phyloP scores from a whole-genome alignment of 2,888 invertebrate genomes.

The Diaprepes abbreviatus region DNA sequence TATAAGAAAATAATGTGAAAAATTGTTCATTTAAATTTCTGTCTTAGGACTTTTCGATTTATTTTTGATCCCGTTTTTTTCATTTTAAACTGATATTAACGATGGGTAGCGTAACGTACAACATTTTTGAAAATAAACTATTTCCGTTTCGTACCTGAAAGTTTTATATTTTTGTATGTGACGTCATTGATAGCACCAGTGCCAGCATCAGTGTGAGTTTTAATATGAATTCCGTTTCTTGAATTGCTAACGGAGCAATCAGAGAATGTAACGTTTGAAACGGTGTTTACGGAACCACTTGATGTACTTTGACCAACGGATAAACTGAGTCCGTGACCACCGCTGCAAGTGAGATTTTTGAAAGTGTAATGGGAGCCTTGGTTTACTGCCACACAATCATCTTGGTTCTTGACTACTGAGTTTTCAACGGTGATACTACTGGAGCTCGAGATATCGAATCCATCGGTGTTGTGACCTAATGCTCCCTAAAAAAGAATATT shows the following conservation, averaged over 20 bases:
- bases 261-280: constrained; percentile 48
- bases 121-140: constrained; percentile 13
- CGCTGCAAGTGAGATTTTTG: constrained; percentile 47
- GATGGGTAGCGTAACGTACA: too few relatives aligned
- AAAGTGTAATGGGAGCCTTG: constrained; percentile 49
- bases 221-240: constrained; percentile 52
- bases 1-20: too few relatives aligned
- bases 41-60: too few relatives aligned
- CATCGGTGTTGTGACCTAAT: constrained; percentile 49
- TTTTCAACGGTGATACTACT: constrained; percentile 48
- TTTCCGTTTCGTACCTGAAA: too few relatives aligned
- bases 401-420: constrained; percentile 51
- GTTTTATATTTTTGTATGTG: constrained; percentile 49
- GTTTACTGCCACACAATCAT: constrained; percentile 53
- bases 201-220: constrained; percentile 51
- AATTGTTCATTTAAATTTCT: too few relatives aligned
- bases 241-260: constrained; percentile 50
- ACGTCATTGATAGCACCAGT: constrained; percentile 47
- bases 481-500: neutral
- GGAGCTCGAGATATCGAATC: constrained; percentile 46
- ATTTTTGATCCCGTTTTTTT: too few relatives aligned
- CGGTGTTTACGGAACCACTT: constrained; percentile 45
- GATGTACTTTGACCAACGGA: constrained; percentile 50
- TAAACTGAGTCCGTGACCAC: constrained; percentile 54
- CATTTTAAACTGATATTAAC: too few relatives aligned